Evolutionary conservation across 2,113 vertebrate species (phyloP).

Genomic region (Strix aluco): DNA sequence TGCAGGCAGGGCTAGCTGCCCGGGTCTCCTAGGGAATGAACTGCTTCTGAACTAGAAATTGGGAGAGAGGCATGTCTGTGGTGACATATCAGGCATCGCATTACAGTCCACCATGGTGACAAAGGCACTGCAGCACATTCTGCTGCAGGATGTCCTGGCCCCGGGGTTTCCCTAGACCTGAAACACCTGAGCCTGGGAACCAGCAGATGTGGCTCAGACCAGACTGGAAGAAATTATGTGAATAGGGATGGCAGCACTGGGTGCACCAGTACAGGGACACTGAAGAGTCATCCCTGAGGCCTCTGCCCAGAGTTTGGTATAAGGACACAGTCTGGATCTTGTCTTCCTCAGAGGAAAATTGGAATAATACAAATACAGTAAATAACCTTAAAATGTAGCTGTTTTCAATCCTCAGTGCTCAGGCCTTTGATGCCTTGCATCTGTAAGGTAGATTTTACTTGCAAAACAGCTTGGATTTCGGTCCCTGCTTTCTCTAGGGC

Average conservation of each 20-base stretch:
- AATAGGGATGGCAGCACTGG: not conserved
- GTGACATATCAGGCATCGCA: not conserved
- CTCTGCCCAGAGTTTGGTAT: not conserved
- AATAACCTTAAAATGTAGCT: not conserved
- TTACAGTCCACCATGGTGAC: rapidly evolving
- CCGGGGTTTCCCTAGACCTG: not conserved
- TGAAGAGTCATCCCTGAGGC: not conserved
- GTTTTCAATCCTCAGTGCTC: not conserved
- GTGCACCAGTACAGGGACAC: not conserved
- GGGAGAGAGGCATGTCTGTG: not conserved
- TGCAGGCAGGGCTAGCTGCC: not conserved
- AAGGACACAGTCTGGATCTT: not conserved
- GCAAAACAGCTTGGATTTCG: not conserved
- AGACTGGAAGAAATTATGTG: not conserved
- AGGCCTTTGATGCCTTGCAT: not conserved
- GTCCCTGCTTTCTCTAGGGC: not conserved
- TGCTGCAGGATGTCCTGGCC: not conserved
- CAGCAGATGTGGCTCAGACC: not conserved
- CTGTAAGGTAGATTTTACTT: not conserved
- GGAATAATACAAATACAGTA: not conserved
- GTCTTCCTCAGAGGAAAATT: not conserved
- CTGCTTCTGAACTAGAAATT: not conserved
- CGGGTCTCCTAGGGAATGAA: not conserved
- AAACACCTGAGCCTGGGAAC: not conserved
- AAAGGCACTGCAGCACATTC: not conserved